These are phyloP conservation scores for Ophion slaviceki DNA, from an alignment of 2,888 invertebrate species.

Conservation along the genomic window DNA sequence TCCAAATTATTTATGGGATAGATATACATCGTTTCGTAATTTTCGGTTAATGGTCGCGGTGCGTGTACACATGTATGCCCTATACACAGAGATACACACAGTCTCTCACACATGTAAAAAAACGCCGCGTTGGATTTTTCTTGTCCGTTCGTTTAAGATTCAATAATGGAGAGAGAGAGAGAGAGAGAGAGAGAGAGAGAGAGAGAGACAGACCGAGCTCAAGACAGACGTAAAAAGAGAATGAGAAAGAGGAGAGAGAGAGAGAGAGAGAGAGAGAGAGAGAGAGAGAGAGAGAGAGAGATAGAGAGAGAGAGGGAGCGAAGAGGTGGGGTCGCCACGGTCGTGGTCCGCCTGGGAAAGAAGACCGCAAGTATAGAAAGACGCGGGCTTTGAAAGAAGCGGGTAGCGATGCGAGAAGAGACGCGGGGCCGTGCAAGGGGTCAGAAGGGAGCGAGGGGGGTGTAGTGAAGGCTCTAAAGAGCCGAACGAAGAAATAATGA, in stretches of 20 bases:
- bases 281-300: slow-evolving; percentile 51
- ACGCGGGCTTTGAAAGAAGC: slow-evolving; percentile 46
- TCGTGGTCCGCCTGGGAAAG: slow-evolving; percentile 83
- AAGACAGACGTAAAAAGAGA: slow-evolving; percentile 68
- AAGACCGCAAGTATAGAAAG: slow-evolving; percentile 57
- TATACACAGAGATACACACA: too few relatives aligned
- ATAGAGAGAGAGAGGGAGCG: slow-evolving; percentile 67
- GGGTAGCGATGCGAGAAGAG: slow-evolving; percentile 49
- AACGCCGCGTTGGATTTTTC: slow-evolving; percentile 8
- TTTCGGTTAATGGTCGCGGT: not conserved
- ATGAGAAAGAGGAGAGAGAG: slow-evolving; percentile 62
- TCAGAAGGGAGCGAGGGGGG: slow-evolving; percentile 43
- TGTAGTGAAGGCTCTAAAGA: slow-evolving; percentile 18
- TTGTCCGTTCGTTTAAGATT: slow-evolving; percentile 5
- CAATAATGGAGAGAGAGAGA: slow-evolving; percentile 21
- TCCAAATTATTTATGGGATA: slow-evolving; percentile 4
- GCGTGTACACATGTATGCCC: too few relatives aligned
- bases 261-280: slow-evolving; percentile 54
- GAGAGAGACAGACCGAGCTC: slow-evolving; percentile 64
- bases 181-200: slow-evolving; percentile 63
- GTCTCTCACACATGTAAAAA: too few relatives aligned
- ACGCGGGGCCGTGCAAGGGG: slow-evolving; percentile 32
- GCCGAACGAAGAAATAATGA: slow-evolving; percentile 39
- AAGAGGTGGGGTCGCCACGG: slow-evolving; percentile 82
- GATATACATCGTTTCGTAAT: slow-evolving; percentile 9